phyloP scores from a whole-genome alignment of 2,888 invertebrate species.

The Caenorhabditis doughertyi region DNA sequence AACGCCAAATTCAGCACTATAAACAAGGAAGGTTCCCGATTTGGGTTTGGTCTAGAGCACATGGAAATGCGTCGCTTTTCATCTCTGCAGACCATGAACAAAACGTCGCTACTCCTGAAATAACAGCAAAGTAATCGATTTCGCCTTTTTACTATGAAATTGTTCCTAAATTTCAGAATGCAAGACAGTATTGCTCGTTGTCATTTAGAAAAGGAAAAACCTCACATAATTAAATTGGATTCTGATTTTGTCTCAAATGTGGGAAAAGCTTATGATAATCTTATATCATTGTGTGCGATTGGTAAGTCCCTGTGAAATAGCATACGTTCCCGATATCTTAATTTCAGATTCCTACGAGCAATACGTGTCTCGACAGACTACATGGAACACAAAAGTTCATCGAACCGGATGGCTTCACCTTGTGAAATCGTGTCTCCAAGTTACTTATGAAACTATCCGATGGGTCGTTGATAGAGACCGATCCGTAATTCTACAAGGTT shows the following conservation, averaged over 20 bases:
- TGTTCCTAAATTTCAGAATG: conserved; percentile 43
- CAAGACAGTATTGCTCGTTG: conserved; percentile 46
- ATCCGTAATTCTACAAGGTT: conserved; percentile 66
- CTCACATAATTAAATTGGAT: conserved; percentile 51
- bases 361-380: conserved; percentile 81
- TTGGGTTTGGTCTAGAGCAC: conserved; percentile 57
- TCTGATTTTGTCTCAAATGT: conserved; percentile 31
- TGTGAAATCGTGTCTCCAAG: conserved; percentile 84
- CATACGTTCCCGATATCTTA: neutral
- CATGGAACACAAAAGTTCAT: conserved; percentile 85
- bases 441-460: conserved; percentile 57
- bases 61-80: conserved; percentile 45
- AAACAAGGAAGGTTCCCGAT: conserved; percentile 67
- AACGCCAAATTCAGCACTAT: conserved; percentile 57
- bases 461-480: conserved; percentile 65
- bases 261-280: conserved; percentile 58
- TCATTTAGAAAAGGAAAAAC: conserved; percentile 41
- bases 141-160: too few relatives aligned
- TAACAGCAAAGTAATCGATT: conserved; percentile 42
- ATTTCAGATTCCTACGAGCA: conserved; percentile 81
- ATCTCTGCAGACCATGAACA: conserved; percentile 54
- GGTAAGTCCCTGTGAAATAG: conserved; percentile 34
- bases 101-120: conserved; percentile 52
- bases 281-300: conserved; percentile 65
- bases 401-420: conserved; percentile 90